Evolutionary conservation across 2,113 vertebrate species (phyloP).

Genomic region (Gasterosteus aculeatus): DNA sequence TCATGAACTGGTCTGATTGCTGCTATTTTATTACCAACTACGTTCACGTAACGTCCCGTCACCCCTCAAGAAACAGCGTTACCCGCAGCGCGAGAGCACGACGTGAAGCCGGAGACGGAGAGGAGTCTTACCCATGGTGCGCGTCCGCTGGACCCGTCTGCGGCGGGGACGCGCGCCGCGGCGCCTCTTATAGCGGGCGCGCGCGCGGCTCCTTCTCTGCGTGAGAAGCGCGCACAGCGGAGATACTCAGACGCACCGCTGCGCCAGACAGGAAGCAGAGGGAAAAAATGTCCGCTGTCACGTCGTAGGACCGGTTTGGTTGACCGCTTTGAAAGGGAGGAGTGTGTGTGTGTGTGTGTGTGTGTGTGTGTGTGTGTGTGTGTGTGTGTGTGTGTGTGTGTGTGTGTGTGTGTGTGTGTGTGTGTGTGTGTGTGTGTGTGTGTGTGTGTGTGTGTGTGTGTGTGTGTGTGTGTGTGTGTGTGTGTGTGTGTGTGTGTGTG

Average conservation of each 20-base stretch:
- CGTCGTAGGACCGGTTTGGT: conserved; percentile 35
- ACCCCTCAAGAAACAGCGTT: neutral
- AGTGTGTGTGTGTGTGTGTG: conserved; percentile 12
- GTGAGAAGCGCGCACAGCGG: conserved; percentile 47
- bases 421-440: conserved; percentile 13
- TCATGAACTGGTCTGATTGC: too few species aligned
- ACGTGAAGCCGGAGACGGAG: neutral
- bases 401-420: conserved; percentile 5
- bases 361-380: conserved; percentile 19
- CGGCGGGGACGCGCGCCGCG: neutral
- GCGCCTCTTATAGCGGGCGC: conserved; percentile 17
- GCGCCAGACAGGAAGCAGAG: neutral
- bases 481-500: conserved; percentile 5
- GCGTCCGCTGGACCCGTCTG: conserved; percentile 9
- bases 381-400: conserved; percentile 5
- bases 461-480: conserved; percentile 5
- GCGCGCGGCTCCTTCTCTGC: neutral
- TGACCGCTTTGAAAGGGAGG: conserved; percentile 8
- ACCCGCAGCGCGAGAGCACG: neutral
- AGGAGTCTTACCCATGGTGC: conserved; percentile 56
- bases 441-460: conserved; percentile 19
- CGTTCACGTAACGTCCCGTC: too few species aligned
- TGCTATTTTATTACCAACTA: too few species aligned
- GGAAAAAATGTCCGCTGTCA: conserved; percentile 6
- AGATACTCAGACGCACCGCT: neutral